A percentile compares a stretch with the other conserved stretches of the same genome.
Evolutionary conservation across 2,888 invertebrate species (phyloP).

Genomic region (Onchidella celtica): DNA sequence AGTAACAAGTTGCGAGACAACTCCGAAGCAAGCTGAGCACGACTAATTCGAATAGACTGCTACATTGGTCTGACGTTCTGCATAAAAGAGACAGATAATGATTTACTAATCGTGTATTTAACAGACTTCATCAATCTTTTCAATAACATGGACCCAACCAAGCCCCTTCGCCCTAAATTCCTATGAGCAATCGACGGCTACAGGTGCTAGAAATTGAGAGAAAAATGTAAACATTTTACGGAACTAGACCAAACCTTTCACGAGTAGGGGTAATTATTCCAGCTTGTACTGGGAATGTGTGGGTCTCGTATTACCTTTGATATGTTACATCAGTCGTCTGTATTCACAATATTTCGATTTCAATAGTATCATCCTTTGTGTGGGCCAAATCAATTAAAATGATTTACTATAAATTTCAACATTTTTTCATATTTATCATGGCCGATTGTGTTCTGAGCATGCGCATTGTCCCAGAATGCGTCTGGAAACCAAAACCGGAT

Average conservation of each 20-base stretch:
- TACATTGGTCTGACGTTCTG: no score
- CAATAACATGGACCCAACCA: no score
- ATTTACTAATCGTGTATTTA: no score
- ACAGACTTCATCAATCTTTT: no score
- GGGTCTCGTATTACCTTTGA: neutral
- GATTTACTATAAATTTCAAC: slow-evolving; percentile 23
- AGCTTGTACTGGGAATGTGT: neutral
- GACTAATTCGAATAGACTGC: no score
- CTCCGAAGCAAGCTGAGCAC: no score
- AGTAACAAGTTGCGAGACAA: no score
- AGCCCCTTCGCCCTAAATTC: no score
- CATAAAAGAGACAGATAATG: no score
- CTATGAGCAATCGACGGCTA: neutral
- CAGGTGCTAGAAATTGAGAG: slow-evolving; percentile 7
- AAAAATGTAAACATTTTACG: slow-evolving; percentile 23
- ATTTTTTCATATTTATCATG: slow-evolving; percentile 58
- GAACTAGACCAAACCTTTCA: neutral
- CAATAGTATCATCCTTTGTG: neutral
- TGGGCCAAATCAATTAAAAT: slow-evolving; percentile 25
- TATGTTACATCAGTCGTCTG: neutral
- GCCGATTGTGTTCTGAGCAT: slow-evolving; percentile 58
- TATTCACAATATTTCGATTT: neutral
- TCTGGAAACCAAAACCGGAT: slow-evolving; percentile 38
- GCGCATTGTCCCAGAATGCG: slow-evolving; percentile 57
- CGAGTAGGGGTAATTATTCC: neutral